phyloP scores from a whole-genome alignment of 2,888 invertebrate species.

The Dolomedes plantarius region DNA sequence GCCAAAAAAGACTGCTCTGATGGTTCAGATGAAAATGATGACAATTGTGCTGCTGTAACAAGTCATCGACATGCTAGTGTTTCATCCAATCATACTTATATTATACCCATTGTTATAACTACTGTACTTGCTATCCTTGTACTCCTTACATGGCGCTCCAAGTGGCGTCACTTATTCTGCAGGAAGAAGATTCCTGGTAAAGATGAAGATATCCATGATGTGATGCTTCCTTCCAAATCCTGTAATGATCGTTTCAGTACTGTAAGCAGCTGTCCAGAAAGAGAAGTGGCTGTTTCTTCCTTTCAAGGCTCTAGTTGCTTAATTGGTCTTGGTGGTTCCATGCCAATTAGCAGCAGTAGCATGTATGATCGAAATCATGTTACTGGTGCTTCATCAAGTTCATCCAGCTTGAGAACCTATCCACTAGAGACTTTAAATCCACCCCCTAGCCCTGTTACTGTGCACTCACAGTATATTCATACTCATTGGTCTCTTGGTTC shows the following conservation, averaged over 20 bases:
- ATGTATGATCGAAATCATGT: conserved; percentile 82
- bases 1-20: conserved; percentile 72
- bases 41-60: conserved; percentile 26
- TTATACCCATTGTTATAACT: conserved; percentile 6
- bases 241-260: conserved; percentile 36
- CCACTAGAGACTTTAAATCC: conserved; percentile 91
- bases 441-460: conserved; percentile 89
- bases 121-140: conserved; percentile 3
- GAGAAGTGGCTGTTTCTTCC: conserved; percentile 43
- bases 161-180: conserved; percentile 25
- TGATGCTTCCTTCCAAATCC: conserved; percentile 37
- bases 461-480: conserved; percentile 76
- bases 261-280: conserved; percentile 16
- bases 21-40: conserved; percentile 71
- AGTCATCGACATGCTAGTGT: conserved; percentile 22
- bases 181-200: conserved; percentile 28
- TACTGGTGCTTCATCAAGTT: conserved; percentile 83
- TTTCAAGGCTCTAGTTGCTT: conserved; percentile 27
- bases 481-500: conserved; percentile 76
- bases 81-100: not conserved
- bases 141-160: not conserved
- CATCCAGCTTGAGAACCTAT: conserved; percentile 43
- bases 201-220: conserved; percentile 43
- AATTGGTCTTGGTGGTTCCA: conserved; percentile 1
- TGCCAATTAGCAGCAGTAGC: conserved; percentile 66